Conservation (phyloP, 2,113 vertebrate species). For the Cromileptes altivelis region DNA sequence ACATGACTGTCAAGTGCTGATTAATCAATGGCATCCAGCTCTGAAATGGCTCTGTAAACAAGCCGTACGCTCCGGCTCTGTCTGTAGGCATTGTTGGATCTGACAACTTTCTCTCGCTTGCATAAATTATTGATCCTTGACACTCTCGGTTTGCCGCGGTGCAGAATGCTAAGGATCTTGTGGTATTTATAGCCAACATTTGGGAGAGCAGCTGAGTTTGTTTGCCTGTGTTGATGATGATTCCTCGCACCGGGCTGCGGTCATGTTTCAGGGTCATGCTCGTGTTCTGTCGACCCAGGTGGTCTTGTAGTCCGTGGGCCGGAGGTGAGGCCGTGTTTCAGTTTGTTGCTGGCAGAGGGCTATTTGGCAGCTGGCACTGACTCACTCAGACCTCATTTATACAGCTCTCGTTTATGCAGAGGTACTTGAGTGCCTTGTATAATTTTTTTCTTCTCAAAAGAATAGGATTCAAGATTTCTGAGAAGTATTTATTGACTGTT, state of each 20-base stretch:
- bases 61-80: conserved; percentile 41
- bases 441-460: background rate
- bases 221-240: conserved; percentile 52
- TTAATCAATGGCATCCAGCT: conserved; percentile 67
- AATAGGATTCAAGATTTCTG: background rate
- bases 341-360: conserved; percentile 61
- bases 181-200: conserved; percentile 72
- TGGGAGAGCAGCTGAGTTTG: conserved; percentile 49
- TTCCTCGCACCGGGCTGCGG: conserved; percentile 28
- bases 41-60: conserved; percentile 65
- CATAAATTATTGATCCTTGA: conserved; percentile 81
- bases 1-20: conserved; percentile 60
- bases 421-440: background rate
- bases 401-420: conserved; percentile 10
- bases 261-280: conserved; percentile 54
- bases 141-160: conserved; percentile 38
- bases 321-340: conserved; percentile 59
- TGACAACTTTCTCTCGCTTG: conserved; percentile 73
- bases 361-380: conserved; percentile 40
- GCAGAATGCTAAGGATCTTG: conserved; percentile 64
- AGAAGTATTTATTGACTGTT: background rate
- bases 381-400: conserved; percentile 40
- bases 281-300: conserved; percentile 57
- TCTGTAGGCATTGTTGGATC: conserved; percentile 67
- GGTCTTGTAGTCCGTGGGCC: conserved; percentile 45